A percentile compares a stretch with the other conserved stretches of the same genome.
Evolutionary conservation across 2,888 invertebrate genomes (phyloP).

Genomic region (Drosophila prostipennis): DNA sequence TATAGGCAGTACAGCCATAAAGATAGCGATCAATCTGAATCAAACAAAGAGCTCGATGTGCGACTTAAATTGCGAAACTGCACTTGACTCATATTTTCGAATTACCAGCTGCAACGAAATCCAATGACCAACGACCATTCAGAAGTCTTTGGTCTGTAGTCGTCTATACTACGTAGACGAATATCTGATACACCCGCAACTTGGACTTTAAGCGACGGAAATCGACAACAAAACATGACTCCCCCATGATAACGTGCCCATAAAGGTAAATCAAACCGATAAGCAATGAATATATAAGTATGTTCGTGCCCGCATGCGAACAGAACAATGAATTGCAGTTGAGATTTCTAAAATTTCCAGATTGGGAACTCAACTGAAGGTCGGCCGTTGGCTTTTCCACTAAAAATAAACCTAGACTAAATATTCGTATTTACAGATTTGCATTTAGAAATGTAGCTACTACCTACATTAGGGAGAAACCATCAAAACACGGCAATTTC

Average conservation of each 20-base stretch:
- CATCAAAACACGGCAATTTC: constrained; percentile 26
- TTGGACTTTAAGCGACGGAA: constrained; percentile 39
- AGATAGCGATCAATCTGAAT: constrained; percentile 32
- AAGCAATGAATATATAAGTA: constrained; percentile 30
- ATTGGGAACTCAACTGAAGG: constrained; percentile 33
- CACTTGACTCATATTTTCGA: constrained; percentile 35
- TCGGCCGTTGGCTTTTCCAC: constrained; percentile 38
- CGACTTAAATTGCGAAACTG: constrained; percentile 33
- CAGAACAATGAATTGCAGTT: constrained; percentile 43
- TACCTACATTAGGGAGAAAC: constrained; percentile 8
- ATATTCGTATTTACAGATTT: constrained; percentile 13
- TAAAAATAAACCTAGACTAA: constrained; percentile 23
- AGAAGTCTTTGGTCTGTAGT: background rate
- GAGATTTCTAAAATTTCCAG: constrained; percentile 33
- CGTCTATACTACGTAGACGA: constrained; percentile 27
- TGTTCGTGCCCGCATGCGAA: constrained; percentile 4
- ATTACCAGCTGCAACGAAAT: constrained; percentile 33
- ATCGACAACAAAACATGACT: constrained; percentile 35
- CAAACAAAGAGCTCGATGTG: constrained; percentile 39
- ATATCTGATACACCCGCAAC: constrained; percentile 40
- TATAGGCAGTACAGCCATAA: constrained; percentile 10
- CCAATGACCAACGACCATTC: constrained; percentile 7
- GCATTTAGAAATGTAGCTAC: constrained; percentile 16
- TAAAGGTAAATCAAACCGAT: constrained; percentile 47
- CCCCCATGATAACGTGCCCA: constrained; percentile 37